Base-by-base conservation (phyloP, 2,113 vertebrate species). In the Formicarius rufipectus region DNA sequence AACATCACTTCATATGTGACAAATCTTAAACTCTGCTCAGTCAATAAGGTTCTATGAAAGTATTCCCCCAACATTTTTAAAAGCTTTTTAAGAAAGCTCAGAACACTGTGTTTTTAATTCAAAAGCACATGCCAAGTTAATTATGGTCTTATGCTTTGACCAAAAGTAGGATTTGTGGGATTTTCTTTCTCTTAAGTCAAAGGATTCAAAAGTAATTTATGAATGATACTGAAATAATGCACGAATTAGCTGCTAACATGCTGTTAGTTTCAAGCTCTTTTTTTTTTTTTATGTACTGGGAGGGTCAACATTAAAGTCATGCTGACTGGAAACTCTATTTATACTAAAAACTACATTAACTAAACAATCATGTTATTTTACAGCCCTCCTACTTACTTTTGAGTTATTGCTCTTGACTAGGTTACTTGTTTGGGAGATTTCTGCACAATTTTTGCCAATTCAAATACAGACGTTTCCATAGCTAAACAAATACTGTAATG, bases 51-150 rank as follows among this genome's bases (percentile, higher is more conserved):
- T 96, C 74, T 95, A 94, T 63, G 68, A 81, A 96, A 95, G 95
- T 90, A 87, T 96, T 95, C 67, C 89, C 66, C 63, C 84, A 78
- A 86, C 78, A 91, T 96, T 96, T 97, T 97, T 81, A 89, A 94
- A 97, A 96, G 95, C 72, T 84, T 96, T 95, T 97, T 86, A 95
- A 97, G 94, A 91, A 97, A 95, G 74, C 94, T 96, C 72, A 97
- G 95, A 98, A 98, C 95, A 95, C 90, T 96, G 89, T 98, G 95
- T 97, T 98, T 97, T 98, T 96, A 96, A 98, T 93, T 98, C 97
- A 98, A 97, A 97, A 96, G 82, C 81, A 97, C 95, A 98, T 94
- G 91, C 95, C 87, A 96, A 98, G 97, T 98, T 97, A 98, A 98
- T 98, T 98, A 98, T 95, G 97, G 96, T 96, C 95, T 97, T 97